Evolutionary conservation across 2,113 vertebrate genomes (phyloP), one percentile per base, ranked within the genome.

Genomic region (Chloropsis hardwickii): DNA sequence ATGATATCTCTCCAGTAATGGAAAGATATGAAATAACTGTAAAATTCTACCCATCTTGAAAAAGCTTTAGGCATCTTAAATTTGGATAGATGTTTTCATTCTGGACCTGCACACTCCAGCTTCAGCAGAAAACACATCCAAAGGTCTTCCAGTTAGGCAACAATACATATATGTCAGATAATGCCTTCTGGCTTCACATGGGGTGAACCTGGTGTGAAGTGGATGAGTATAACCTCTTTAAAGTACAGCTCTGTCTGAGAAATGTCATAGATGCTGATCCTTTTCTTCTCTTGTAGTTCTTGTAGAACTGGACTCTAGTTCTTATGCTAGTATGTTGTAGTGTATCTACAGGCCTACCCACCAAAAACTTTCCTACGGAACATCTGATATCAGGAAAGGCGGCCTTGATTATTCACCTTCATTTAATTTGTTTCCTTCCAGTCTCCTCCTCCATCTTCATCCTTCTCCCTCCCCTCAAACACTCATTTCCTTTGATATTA

Each of bases 111-210:
- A 24, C 1, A 2, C 12, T 89, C 40, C 48, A 56, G 9, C 58
- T 72, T 88, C 39, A 79, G 24, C 17, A 86, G 54, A 83, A 85
- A 78, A 66, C 15, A 42, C 7, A 67, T 82, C 12, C 39, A 27
- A 37, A 71, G 10, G 7, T 58, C 37, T 78, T 65, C 47, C 25
- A 81, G n/a, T 54, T n/a, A 56, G 45, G 29, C 37, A 58, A 35
- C 6, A 28, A 27, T n/a, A 28, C 0, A 5, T 10, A 13, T 8
- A 37, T 1, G 0, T 13, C 21, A 53, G 22, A 29, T 74, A 24
- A 74, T 37, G 40, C n/a, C 29, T 73, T 76, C 81, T 61, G 79
- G 11, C 13, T 90, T 92, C 29, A 33, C 5, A 2, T 7, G 33
- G 51, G 8, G 23, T 28, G n/a, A 83, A 66, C 20, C 10, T 21